These are phyloP conservation scores for Anadara kagoshimensis DNA, from an alignment of 1,140 invertebrate species.

Conservation along the genomic window DNA sequence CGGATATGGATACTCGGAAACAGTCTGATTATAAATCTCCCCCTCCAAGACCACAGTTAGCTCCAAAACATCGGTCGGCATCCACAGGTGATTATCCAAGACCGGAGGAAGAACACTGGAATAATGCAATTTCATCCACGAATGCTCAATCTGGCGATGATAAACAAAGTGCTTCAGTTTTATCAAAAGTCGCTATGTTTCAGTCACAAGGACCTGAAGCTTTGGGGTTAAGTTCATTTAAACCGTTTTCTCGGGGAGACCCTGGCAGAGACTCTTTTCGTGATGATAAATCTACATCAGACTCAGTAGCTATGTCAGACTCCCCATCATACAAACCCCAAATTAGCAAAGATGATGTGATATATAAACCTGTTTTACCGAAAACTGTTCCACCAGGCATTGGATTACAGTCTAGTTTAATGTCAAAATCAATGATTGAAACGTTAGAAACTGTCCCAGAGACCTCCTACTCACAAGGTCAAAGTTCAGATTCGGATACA, in stretches of 20 bases:
- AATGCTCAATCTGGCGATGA: conserved; percentile 21
- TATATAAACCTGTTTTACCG: conserved; percentile 60
- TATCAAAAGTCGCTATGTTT: conserved; percentile 58
- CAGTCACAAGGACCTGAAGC: conserved; percentile 40
- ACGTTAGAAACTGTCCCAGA: conserved; percentile 43
- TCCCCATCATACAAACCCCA: conserved; percentile 48
- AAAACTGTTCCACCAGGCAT: conserved; percentile 44
- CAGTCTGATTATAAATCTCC: conserved; percentile 41
- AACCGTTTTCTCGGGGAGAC: conserved; percentile 49
- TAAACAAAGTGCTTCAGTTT: conserved; percentile 43
- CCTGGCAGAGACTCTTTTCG: conserved; percentile 42
- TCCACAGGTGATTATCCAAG: conserved; percentile 42
- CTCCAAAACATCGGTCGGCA: conserved; percentile 45
- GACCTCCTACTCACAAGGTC: conserved; percentile 26
- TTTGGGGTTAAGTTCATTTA: conserved; percentile 42
- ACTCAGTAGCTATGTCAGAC: conserved; percentile 17
- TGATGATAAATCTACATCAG: conserved; percentile 37
- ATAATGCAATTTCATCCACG: conserved; percentile 1
- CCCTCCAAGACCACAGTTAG: conserved; percentile 48
- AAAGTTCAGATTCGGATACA: conserved; percentile 46
- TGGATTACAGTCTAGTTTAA: conserved; percentile 27
- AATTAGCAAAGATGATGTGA: conserved; percentile 45
- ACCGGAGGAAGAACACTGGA: conserved; percentile 5
- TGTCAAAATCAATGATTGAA: conserved; percentile 56
- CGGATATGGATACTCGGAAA: conserved; percentile 40